Evolutionary conservation across 2,797 vertebrate species (phyloP).

Genomic region (Mormyrops attenuatus): DNA sequence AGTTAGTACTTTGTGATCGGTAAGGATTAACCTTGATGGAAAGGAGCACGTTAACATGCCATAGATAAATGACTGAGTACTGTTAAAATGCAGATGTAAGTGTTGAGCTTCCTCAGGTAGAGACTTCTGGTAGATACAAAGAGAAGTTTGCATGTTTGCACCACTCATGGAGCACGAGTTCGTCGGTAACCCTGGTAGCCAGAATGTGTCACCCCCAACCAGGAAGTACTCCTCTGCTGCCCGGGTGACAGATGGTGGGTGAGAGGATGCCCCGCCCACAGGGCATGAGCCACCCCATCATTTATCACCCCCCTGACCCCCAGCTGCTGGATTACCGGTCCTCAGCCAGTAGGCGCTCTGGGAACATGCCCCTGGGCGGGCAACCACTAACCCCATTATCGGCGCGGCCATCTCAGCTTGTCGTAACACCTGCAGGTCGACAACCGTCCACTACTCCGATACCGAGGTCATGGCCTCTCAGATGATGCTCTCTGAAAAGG

Average conservation of each 20-base stretch:
- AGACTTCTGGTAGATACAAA: neutral
- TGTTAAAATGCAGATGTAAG: neutral
- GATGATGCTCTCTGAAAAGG: neutral
- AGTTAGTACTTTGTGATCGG: neutral
- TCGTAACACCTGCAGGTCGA: neutral
- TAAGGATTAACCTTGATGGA: neutral
- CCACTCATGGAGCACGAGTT: neutral
- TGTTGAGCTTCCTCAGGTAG: neutral
- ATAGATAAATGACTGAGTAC: neutral
- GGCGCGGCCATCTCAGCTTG: neutral
- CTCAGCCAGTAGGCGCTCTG: neutral
- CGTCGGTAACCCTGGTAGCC: neutral
- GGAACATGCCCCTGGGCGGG: neutral
- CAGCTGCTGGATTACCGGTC: neutral
- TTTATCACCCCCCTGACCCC: neutral
- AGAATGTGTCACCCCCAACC: neutral
- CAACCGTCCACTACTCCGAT: neutral
- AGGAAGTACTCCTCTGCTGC: neutral
- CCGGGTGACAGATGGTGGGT: neutral
- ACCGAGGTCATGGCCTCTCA: neutral
- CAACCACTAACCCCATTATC: neutral
- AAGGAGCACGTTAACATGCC: neutral
- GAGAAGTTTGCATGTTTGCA: neutral
- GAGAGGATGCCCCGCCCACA: neutral
- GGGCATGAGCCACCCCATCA: neutral